Evolutionary conservation across 2,113 vertebrate genomes (phyloP).

Genomic region (Sinosuthora webbiana): DNA sequence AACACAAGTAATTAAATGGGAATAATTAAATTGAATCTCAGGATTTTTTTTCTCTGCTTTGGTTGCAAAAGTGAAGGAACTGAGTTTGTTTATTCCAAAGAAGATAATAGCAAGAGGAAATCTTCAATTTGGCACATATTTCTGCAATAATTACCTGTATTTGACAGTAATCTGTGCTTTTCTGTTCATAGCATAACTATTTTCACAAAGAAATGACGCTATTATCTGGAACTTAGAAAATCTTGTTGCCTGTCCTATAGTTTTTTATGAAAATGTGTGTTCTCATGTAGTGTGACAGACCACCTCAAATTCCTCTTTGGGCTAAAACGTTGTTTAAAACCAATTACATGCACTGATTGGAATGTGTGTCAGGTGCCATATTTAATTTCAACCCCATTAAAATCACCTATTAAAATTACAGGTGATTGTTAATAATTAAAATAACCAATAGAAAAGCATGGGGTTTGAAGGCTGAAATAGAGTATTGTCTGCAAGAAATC

Average conservation of each 20-base stretch:
- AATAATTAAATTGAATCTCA: not conserved
- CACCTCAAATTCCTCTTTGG: not conserved
- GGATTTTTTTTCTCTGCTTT: not conserved
- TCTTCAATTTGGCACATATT: not conserved
- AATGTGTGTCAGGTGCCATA: not conserved
- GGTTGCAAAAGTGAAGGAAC: not conserved
- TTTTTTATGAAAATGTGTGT: not conserved
- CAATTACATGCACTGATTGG: not conserved
- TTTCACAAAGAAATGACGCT: not conserved
- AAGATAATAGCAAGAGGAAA: not conserved
- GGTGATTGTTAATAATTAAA: not conserved
- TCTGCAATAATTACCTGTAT: not conserved
- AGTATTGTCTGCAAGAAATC: not conserved
- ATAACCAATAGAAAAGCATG: not conserved
- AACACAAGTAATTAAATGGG: not conserved
- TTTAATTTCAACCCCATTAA: not conserved
- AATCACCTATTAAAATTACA: slow-evolving; percentile 15
- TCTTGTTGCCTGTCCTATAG: not conserved
- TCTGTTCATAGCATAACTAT: not conserved
- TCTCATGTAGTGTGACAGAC: not conserved
- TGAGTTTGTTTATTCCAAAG: not conserved
- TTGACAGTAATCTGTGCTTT: not conserved
- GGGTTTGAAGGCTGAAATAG: not conserved
- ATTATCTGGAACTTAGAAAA: not conserved
- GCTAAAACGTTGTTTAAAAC: not conserved